Evolutionary conservation across 53 echinoderm and acorn worm species (phyloP), one percentile per base, ranked within the genome.

Genomic region (Apostichopus leukothele): DNA sequence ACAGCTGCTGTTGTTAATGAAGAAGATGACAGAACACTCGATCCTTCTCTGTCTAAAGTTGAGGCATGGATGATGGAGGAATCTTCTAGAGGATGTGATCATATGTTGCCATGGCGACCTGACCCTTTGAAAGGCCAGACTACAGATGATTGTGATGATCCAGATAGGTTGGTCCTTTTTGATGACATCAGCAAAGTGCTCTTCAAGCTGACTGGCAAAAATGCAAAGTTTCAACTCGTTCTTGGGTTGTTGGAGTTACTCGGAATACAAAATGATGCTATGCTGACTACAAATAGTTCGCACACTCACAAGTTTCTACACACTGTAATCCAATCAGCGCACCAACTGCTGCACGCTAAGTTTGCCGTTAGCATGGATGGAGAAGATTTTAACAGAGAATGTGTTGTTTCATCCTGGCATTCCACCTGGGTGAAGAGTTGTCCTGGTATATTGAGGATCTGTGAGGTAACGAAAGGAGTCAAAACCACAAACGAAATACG

Each of bases 101-200:
- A 97, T 16, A 94, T 93, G 53, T 85, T 92, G 10, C 98, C 98
- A 86, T 97, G 98, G 98, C 89, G 90, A 73, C 97, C 97, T 1
- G 83, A 92, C 7, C 75, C 78, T 9, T 66, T 83, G 52, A 93
- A 93, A 77, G 95, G 93, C 4, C 89, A 94, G 75, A 98, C 94
- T 1, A 94, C 95, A 75, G 98, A 98, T 52, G 95, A 98, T 83
- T 98, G 98, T 86, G 98, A 98, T 60, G 98, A 98, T 88, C 98
- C 98, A 6, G 98, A 98, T 16, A 90, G 97, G 12, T 90, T 98
- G 91, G 98, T 98, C 26, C 88, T 98, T 55, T 94, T 95, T 77
- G 98, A 98, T 79, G 98, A 98, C 86, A 92, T 98, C 89, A 94
- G 94, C 88, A 89, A 89, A 8, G 90, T 88, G 51, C 90, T 98